phyloP scores from a whole-genome alignment of 2,888 invertebrate genomes.

The Metellina segmentata region DNA sequence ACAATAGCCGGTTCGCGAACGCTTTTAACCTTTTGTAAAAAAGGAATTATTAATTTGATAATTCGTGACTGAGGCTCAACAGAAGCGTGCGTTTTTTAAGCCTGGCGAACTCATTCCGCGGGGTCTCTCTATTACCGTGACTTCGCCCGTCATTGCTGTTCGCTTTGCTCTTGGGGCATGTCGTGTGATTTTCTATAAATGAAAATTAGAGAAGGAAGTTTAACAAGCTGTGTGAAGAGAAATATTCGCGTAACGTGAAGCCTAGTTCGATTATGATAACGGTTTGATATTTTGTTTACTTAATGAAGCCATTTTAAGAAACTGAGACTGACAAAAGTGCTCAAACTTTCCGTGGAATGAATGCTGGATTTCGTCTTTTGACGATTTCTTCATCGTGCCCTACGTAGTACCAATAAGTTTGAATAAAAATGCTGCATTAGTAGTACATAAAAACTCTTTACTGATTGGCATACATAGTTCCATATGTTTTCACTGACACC shows the following conservation, averaged over 20 bases:
- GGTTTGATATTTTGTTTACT: background rate
- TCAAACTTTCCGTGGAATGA: too few species aligned
- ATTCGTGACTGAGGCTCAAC: conserved; percentile 56
- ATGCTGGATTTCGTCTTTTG: too few species aligned
- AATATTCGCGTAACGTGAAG: background rate
- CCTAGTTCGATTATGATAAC: background rate
- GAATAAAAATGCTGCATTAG: too few species aligned
- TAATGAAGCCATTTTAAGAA: background rate
- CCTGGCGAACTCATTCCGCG: conserved; percentile 21
- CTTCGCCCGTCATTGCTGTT: conserved; percentile 22
- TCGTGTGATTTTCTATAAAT: conserved; percentile 19
- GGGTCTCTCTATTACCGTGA: conserved; percentile 18
- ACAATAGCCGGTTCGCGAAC: conserved; percentile 53
- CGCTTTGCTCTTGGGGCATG: background rate
- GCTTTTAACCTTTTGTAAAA: conserved; percentile 57
- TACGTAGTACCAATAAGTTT: too few species aligned
- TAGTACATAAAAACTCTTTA: too few species aligned
- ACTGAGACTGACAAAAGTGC: background rate
- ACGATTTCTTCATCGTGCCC: too few species aligned
- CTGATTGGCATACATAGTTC: too few species aligned
- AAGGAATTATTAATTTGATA: conserved; percentile 69
- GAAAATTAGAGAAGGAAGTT: background rate
- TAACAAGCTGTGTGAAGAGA: background rate
- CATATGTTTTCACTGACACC: too few species aligned
- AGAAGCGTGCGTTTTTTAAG: conserved; percentile 52